Evolutionary conservation across 2,797 vertebrate species (phyloP), one percentile per base, ranked within the genome.

Genomic region (Catharus ustulatus): DNA sequence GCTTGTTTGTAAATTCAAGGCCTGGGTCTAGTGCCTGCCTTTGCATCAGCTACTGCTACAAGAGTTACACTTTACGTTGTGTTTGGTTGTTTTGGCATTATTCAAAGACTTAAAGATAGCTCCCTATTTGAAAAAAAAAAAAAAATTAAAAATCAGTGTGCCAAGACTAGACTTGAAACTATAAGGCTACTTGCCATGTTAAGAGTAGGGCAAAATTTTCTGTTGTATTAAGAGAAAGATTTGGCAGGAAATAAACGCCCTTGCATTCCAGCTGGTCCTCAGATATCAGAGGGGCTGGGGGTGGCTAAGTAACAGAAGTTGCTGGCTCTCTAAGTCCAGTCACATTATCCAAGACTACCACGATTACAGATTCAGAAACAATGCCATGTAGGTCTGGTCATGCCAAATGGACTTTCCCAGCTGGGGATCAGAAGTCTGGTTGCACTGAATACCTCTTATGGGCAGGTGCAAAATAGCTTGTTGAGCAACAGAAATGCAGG

Each of bases 391-490:
- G 34, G 21, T 46, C 51, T 58, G 58, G 21, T 16, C 15, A 15
- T 45, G n/a, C 38, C 24, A 77, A 26, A 64, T 45, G 17, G 30
- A 40, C n/a, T 51, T 49, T 58, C 43, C 13, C 29, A 71, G 20
- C 20, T 34, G 12, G 12, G 30, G 12, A 34, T 58, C 26, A 27
- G n/a, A 71, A 64, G 12, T 32, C n/a, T 46, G 45, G 18, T 83
- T 0, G 0, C 0, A 1, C 36, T 72, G 19, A 72, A n/a, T 5
- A 54, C 16, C 5, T 72, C 46, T 52, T 34, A 61, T 36, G 52
- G 34, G 30, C 26, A 73, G 40, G 59, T 59, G 36, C 4, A 66
- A 66, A 73, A 32, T 9, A 54, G 13, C 6, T 72, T 59, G 4
- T 0, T 36, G 66, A 48, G 34, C 18, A 32, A n/a, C 15, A 59